Percentiles rank a stretch among this genome's conserved stretches.
Evolutionary conservation across 2,797 vertebrate species (phyloP).

Genomic region (Myotis pilosus): DNA sequence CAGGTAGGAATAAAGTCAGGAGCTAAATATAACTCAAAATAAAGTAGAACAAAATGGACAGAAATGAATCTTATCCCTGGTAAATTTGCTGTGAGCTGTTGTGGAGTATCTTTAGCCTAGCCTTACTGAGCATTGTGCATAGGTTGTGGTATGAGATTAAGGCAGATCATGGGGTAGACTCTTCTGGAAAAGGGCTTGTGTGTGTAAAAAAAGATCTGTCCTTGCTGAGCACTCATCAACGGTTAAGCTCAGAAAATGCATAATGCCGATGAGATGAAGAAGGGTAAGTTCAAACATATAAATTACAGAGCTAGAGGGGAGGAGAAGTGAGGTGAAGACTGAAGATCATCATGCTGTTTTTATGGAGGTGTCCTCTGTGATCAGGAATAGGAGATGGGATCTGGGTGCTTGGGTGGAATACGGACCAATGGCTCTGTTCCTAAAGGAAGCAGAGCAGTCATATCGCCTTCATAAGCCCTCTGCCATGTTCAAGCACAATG

Average conservation of each 20-base stretch:
- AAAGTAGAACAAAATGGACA: not conserved
- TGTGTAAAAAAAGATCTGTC: not conserved
- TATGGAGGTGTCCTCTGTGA: not conserved
- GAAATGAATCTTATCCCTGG: not conserved
- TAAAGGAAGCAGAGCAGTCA: not conserved
- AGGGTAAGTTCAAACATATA: not conserved
- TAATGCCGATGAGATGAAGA: not conserved
- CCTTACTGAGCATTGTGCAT: not conserved
- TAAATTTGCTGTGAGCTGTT: not conserved
- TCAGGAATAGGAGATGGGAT: not conserved
- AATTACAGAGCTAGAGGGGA: not conserved
- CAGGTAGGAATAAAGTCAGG: not conserved
- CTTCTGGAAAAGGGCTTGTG: not conserved
- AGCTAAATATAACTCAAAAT: not conserved
- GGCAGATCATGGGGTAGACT: not conserved
- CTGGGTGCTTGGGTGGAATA: not conserved
- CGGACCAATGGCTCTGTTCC: not conserved
- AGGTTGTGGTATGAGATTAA: not conserved
- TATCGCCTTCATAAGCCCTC: not conserved
- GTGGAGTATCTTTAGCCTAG: not conserved
- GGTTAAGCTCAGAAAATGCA: not conserved
- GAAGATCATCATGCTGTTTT: not conserved
- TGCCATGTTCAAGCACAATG: slow-evolving; percentile 1
- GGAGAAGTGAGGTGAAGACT: not conserved
- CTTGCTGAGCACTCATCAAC: not conserved